Percentiles rank a stretch among this genome's conserved stretches.
These are phyloP conservation scores for Magallana nippona DNA, from an alignment of 2,888 invertebrate genomes.

Conservation along the genomic window DNA sequence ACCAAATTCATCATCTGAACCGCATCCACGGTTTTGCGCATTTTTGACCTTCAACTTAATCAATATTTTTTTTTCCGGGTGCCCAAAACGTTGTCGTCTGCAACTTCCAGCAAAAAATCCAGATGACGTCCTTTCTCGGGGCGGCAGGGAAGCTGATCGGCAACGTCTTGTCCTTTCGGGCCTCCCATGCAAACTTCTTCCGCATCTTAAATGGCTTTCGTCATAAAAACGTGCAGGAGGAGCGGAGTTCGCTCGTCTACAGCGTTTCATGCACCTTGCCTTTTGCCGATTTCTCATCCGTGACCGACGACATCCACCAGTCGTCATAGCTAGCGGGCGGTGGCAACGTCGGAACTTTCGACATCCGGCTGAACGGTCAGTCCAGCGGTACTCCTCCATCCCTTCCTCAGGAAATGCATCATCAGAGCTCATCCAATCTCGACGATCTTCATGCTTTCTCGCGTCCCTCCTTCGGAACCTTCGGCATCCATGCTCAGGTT, in stretches of 20 bases:
- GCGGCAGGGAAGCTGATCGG: neutral
- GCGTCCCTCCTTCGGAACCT: neutral
- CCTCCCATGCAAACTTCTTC: neutral
- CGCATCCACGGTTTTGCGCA: neutral
- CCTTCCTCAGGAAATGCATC: neutral
- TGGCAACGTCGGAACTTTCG: neutral
- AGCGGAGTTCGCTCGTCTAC: neutral
- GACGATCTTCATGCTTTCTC: neutral
- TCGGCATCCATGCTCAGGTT: neutral
- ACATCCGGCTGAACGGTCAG: neutral
- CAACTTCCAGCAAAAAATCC: neutral
- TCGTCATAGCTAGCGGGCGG: neutral
- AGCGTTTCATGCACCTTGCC: neutral
- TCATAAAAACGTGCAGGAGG: neutral
- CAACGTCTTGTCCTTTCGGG: neutral
- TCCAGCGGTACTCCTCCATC: neutral
- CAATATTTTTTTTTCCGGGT: neutral
- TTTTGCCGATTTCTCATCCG: constrained; percentile 11
- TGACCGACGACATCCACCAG: neutral
- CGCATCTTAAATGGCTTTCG: neutral
- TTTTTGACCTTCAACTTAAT: neutral
- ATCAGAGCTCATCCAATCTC: neutral
- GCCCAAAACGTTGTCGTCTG: neutral
- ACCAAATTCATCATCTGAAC: neutral
- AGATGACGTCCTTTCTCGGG: too few relatives aligned